Percentiles rank a stretch among this genome's conserved stretches.
Conservation (phyloP, 2,797 vertebrate genomes). For the Lerista edwardsae region DNA sequence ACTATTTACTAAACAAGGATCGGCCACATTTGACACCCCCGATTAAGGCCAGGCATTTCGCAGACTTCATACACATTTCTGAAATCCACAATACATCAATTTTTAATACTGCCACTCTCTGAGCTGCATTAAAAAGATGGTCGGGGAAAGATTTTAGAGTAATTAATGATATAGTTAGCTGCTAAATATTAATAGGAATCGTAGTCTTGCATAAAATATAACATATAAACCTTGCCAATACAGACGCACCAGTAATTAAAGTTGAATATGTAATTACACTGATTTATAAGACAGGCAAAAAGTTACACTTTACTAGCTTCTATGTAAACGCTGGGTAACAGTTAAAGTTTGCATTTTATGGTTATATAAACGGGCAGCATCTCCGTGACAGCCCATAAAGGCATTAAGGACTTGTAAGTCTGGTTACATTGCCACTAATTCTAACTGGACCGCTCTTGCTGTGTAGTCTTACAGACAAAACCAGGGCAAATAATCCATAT, state of each 20-base stretch:
- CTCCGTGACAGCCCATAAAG: conserved; percentile 80
- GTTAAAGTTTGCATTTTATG: conserved; percentile 84
- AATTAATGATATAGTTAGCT: conserved; percentile 98
- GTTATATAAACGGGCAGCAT: conserved; percentile 80
- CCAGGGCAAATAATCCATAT: conserved; percentile 55
- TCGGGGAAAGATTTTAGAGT: conserved; percentile 92
- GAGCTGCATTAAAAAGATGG: conserved; percentile 92
- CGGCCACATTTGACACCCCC: conserved; percentile 81
- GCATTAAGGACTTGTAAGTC: conserved; percentile 74
- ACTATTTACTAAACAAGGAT: conserved; percentile 85
- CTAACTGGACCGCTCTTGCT: conserved; percentile 58
- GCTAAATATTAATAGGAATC: conserved; percentile 97
- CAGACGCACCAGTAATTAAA: conserved; percentile 93
- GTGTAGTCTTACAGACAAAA: conserved; percentile 54
- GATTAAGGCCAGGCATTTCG: conserved; percentile 83
- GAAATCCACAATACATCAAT: conserved; percentile 92
- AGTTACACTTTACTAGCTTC: conserved; percentile 85
- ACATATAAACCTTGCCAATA: conserved; percentile 92
- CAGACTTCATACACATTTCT: conserved; percentile 86
- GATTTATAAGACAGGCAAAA: conserved; percentile 90
- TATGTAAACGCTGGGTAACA: conserved; percentile 84
- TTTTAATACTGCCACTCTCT: conserved; percentile 88
- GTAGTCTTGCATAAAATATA: conserved; percentile 95
- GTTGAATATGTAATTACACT: conserved; percentile 89
- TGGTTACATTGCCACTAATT: conserved; percentile 72